Evolutionary conservation across 1,140 invertebrate species (phyloP).

Genomic region (Vanessa atalanta): DNA sequence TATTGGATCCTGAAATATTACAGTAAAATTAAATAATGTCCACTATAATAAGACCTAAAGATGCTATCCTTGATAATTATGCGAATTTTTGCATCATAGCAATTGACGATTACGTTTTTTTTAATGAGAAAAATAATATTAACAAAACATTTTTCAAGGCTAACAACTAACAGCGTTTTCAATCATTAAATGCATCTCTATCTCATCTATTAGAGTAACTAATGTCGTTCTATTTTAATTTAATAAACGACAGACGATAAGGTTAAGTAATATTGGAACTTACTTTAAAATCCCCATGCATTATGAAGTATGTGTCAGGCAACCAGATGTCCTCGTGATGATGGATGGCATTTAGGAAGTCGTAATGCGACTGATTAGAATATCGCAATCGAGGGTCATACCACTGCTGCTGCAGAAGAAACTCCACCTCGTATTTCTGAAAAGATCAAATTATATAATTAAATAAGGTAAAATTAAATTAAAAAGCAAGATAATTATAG

Average conservation of each 20-base stretch:
- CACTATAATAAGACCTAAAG: background rate
- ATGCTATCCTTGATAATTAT: background rate
- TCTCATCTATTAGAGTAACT: constrained; percentile 1
- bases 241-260: background rate
- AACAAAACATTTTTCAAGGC: background rate
- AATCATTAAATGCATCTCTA: constrained; percentile 1
- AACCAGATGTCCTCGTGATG: constrained; percentile 95
- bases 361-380: constrained; percentile 91
- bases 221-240: background rate
- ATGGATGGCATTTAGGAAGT: constrained; percentile 94
- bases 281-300: constrained; percentile 95
- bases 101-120: background rate
- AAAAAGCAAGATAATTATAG: constrained; percentile 4
- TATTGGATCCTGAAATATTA: constrained; percentile 85
- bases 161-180: constrained; percentile 2
- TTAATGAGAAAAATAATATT: constrained; percentile 7
- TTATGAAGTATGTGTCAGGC: constrained; percentile 96
- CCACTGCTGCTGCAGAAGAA: constrained; percentile 94
- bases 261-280: constrained; percentile 31
- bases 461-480: constrained; percentile 3
- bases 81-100: background rate
- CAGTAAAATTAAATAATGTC: constrained; percentile 19
- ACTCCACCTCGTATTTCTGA: constrained; percentile 97
- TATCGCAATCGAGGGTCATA: constrained; percentile 92
- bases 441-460: constrained; percentile 19